A percentile compares a stretch with the other conserved stretches of the same genome.
phyloP scores from a whole-genome alignment of 2,888 invertebrate species.

The Megastigmus dorsalis region DNA sequence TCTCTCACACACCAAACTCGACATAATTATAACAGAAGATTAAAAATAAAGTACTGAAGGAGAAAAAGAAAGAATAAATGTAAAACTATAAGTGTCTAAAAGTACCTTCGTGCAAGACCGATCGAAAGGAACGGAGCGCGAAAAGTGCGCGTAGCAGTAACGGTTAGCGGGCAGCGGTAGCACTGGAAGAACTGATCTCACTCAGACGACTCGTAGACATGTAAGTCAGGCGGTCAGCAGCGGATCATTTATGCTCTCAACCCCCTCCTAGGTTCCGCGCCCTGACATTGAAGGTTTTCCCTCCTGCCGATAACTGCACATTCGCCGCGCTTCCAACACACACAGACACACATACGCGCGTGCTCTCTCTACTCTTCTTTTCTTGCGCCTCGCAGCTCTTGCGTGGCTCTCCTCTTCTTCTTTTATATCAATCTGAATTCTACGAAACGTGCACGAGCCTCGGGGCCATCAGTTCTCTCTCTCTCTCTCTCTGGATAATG shows the following conservation, averaged over 20 bases:
- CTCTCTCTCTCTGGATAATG: too few species aligned
- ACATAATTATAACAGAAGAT: too few species aligned
- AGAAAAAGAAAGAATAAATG: too few species aligned
- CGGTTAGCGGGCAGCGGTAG: not conserved
- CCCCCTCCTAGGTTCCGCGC: constrained; percentile 57
- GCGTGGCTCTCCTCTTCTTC: too few species aligned
- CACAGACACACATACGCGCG: too few species aligned
- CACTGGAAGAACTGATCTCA: constrained; percentile 56
- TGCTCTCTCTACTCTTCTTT: not conserved
- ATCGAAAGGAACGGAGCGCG: not conserved
- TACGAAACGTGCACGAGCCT: constrained; percentile 1
- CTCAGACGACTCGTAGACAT: constrained; percentile 56
- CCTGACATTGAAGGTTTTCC: constrained; percentile 58
- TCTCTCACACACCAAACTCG: too few species aligned
- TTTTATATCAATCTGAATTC: constrained; percentile 35
- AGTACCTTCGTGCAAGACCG: constrained; percentile 1
- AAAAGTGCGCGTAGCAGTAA: not conserved
- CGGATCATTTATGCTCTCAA: constrained; percentile 65
- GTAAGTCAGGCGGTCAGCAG: constrained; percentile 59
- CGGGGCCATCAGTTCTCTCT: not conserved
- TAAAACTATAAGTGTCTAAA: too few species aligned
- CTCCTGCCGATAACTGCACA: constrained; percentile 26
- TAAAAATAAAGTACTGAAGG: too few species aligned
- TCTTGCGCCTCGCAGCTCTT: not conserved
- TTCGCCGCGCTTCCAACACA: too few species aligned